A percentile compares a stretch with the other conserved stretches of the same genome.
phyloP scores from a whole-genome alignment of 2,113 vertebrate genomes.

The Actinemys pallida region DNA sequence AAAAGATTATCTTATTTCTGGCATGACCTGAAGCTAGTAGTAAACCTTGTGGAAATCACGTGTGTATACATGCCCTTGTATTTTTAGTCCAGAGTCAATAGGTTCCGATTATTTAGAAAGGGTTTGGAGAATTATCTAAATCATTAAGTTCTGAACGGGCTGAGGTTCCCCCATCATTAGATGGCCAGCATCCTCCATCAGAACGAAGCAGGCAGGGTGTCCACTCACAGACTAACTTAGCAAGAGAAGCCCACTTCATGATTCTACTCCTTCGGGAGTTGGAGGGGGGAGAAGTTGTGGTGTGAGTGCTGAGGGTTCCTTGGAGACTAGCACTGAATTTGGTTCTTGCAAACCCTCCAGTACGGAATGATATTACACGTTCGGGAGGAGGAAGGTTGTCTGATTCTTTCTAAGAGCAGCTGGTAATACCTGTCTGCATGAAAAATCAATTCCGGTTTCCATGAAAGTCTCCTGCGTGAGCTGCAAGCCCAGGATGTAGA shows the following conservation, averaged over 20 bases:
- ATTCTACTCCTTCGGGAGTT: background rate
- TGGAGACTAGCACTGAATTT: background rate
- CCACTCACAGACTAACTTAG: rapidly evolving
- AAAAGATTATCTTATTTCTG: constrained; percentile 43
- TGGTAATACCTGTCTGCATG: rapidly evolving
- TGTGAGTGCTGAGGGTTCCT: background rate
- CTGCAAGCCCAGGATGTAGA: background rate
- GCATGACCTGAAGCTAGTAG: constrained; percentile 37
- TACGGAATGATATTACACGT: background rate
- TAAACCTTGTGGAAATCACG: constrained; percentile 57
- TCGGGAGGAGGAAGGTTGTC: background rate
- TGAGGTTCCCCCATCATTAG: background rate
- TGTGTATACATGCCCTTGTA: background rate
- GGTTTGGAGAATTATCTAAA: constrained; percentile 25
- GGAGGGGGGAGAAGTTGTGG: background rate
- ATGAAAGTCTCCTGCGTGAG: background rate
- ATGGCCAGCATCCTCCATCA: background rate
- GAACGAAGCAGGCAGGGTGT: rapidly evolving
- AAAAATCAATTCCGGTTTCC: background rate
- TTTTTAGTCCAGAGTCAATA: constrained; percentile 40
- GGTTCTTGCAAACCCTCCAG: background rate
- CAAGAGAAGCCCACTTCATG: background rate
- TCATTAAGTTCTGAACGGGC: background rate
- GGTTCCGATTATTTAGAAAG: constrained; percentile 53
- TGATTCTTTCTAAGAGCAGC: background rate